A percentile compares a stretch with the other conserved stretches of the same genome.
Conservation (phyloP, 2,888 invertebrate genomes). For the Yponomeuta plumbellus region DNA sequence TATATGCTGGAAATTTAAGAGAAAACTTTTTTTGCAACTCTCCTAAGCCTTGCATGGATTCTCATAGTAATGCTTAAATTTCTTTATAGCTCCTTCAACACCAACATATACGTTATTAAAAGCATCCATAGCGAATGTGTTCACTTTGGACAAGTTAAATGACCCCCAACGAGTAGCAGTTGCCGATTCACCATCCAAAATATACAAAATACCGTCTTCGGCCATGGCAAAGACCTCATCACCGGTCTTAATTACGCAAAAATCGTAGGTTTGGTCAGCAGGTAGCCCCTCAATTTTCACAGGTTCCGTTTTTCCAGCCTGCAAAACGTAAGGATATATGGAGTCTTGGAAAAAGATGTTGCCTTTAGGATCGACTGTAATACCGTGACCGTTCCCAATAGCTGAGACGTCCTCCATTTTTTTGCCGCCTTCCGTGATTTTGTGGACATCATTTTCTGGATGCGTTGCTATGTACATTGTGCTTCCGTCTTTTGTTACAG, state of each 20-base stretch:
- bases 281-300: constrained; percentile 60
- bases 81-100: constrained; percentile 50
- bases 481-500: constrained; percentile 49
- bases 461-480: constrained; percentile 63
- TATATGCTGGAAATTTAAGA: too few relatives aligned
- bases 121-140: constrained; percentile 61
- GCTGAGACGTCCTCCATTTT: constrained; percentile 48
- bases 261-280: constrained; percentile 55
- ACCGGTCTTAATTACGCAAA: constrained; percentile 46
- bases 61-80: constrained; percentile 49
- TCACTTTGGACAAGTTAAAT: constrained; percentile 53
- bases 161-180: constrained; percentile 49
- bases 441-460: constrained; percentile 64
- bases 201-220: constrained; percentile 55
- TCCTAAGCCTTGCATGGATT: constrained; percentile 11
- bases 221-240: constrained; percentile 64
- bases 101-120: constrained; percentile 61
- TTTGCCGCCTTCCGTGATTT: constrained; percentile 52
- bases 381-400: constrained; percentile 62
- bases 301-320: constrained; percentile 44
- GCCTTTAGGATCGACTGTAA: constrained; percentile 56
- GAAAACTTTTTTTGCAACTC: too few relatives aligned
- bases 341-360: constrained; percentile 63
- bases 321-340: constrained; percentile 57
- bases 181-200: constrained; percentile 48